Evolutionary conservation across 2,888 invertebrate genomes (phyloP).

Genomic region (Leucania comma): DNA sequence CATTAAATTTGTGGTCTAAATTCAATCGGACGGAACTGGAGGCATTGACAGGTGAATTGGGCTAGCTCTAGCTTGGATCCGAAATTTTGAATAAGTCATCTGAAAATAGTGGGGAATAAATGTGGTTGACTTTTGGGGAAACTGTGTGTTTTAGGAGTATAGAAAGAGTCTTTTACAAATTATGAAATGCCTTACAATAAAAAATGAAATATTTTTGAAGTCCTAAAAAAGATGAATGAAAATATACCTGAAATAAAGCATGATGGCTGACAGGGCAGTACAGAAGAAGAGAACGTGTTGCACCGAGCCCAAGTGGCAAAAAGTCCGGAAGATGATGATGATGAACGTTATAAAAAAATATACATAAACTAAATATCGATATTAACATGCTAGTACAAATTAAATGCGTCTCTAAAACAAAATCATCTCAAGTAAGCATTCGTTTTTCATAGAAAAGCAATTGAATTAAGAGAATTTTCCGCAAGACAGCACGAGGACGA

Average conservation of each 20-base stretch:
- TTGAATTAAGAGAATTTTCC: constrained; percentile 46
- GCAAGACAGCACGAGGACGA: constrained; percentile 18
- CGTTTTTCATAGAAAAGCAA: constrained; percentile 43
- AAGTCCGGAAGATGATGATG: neutral
- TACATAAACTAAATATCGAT: neutral
- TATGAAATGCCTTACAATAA: no score
- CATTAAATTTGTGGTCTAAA: constrained; percentile 62
- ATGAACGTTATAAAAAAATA: neutral
- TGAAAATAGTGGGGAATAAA: constrained; percentile 2
- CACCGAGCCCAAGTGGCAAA: neutral
- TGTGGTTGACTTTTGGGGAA: neutral
- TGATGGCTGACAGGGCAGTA: neutral
- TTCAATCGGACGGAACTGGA: constrained; percentile 46
- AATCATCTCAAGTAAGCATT: constrained; percentile 4
- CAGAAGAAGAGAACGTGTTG: neutral
- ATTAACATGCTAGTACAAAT: neutral
- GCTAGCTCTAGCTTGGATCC: constrained; percentile 33
- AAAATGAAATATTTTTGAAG: neutral
- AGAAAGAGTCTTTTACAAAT: neutral
- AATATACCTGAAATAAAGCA: neutral
- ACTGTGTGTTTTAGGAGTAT: neutral
- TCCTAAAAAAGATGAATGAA: neutral
- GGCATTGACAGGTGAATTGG: constrained; percentile 53
- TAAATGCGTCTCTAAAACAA: constrained; percentile 6
- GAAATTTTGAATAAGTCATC: constrained; percentile 40